Percentiles rank a stretch among this genome's conserved stretches.
phyloP scores from a whole-genome alignment of 2,888 invertebrate species.

The Euzetes globulus region DNA sequence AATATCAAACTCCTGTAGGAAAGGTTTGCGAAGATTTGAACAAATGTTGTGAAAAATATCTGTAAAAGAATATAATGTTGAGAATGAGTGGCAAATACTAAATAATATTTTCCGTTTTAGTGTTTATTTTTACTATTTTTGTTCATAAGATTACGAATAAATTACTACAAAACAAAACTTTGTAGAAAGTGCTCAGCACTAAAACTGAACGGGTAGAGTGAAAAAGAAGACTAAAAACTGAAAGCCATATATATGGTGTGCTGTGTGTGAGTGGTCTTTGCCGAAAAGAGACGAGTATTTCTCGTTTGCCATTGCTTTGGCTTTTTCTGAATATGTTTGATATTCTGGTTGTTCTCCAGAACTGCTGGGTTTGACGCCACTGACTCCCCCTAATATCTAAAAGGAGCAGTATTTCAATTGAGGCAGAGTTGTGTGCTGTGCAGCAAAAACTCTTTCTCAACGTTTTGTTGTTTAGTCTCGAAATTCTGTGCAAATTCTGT shows the following conservation, averaged over 20 bases:
- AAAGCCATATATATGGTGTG: background rate
- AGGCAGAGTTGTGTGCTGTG: background rate
- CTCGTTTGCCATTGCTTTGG: background rate
- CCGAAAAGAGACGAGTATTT: too few species aligned
- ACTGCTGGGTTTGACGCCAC: background rate
- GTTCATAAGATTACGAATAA: conserved; percentile 1
- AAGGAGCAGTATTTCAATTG: background rate
- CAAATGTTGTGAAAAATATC: background rate
- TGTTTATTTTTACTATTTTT: conserved; percentile 13
- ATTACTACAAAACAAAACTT: background rate
- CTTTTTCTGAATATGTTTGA: too few species aligned
- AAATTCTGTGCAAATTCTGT: background rate
- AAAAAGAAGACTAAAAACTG: background rate
- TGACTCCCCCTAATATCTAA: conserved; percentile 22
- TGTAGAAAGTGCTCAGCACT: background rate
- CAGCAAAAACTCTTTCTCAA: background rate
- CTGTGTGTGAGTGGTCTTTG: background rate
- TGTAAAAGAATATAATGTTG: background rate
- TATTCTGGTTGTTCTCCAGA: background rate
- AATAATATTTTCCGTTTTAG: conserved; percentile 17
- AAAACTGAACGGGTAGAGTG: background rate
- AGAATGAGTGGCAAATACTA: background rate
- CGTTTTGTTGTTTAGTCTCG: background rate
- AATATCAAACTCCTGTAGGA: too few species aligned
- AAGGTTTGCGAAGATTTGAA: background rate